A percentile compares a stretch with the other conserved stretches of the same genome.
These are phyloP conservation scores for Rousettus leschenaultii DNA, from an alignment of 2,113 vertebrate genomes.

Conservation along the genomic window DNA sequence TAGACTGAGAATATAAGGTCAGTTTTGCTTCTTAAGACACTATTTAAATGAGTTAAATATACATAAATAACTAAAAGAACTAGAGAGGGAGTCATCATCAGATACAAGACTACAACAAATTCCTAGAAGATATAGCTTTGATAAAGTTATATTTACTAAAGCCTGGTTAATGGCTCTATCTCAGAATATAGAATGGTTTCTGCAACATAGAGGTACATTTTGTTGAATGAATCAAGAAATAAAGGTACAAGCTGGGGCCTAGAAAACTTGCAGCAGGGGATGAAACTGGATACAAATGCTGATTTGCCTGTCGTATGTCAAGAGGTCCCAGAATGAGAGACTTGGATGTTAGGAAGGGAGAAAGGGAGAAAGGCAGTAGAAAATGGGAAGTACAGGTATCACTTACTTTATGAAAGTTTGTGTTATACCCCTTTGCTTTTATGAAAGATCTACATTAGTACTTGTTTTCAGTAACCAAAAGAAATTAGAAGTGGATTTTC, in stretches of 20 bases:
- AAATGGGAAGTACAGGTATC: neutral
- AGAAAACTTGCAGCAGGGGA: neutral
- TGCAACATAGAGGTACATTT: neutral
- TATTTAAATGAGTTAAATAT: neutral
- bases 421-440: neutral
- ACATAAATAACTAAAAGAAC: neutral
- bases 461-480: neutral
- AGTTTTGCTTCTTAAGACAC: neutral
- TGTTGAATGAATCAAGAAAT: neutral
- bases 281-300: neutral
- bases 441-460: neutral
- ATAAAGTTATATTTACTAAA: neutral
- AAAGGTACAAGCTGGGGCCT: neutral
- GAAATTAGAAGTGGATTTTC: neutral
- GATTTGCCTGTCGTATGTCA: neutral
- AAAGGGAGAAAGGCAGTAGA: neutral
- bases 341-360: rapidly evolving
- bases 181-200: neutral
- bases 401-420: neutral
- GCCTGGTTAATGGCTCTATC: neutral
- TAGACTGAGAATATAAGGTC: neutral
- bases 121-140: neutral
- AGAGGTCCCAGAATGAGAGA: neutral
- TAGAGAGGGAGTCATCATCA: neutral
- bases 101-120: neutral